Conservation (phyloP, 2,113 vertebrate species). For the Orthochromis indermauri region DNA sequence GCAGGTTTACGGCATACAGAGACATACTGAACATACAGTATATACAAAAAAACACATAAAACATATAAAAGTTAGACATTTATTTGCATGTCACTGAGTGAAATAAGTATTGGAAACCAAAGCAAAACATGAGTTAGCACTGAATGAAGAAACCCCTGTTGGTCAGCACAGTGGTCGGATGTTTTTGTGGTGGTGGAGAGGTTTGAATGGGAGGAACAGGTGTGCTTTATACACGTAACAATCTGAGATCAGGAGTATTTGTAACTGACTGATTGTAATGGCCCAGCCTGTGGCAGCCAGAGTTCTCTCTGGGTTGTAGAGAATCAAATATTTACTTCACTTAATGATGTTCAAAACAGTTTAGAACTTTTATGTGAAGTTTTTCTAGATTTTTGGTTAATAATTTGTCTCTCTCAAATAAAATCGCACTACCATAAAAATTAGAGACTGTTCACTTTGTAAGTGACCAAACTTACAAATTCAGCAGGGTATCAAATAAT, state of each 20-base stretch:
- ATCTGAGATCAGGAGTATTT: not conserved
- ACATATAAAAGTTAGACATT: accelerated
- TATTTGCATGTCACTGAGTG: not conserved
- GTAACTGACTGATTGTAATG: not conserved
- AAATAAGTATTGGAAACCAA: not conserved
- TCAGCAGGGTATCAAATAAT: not conserved
- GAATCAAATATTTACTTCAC: not conserved
- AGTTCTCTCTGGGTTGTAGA: not conserved
- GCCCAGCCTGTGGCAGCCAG: not conserved
- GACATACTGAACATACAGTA: not conserved
- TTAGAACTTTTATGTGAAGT: not conserved
- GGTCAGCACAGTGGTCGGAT: not conserved
- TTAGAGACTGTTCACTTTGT: not conserved
- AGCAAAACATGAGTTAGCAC: accelerated
- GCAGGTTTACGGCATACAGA: not conserved
- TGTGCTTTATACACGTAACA: not conserved
- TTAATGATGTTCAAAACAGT: not conserved
- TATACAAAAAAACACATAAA: not conserved
- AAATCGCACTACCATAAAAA: not conserved
- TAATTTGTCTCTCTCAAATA: not conserved
- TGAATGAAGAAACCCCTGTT: not conserved
- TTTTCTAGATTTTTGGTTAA: not conserved
- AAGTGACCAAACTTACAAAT: not conserved
- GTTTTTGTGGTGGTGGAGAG: not conserved
- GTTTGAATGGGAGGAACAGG: not conserved